A percentile compares a stretch with the other conserved stretches of the same genome.
Evolutionary conservation across 1,140 invertebrate genomes (phyloP).

Genomic region (Philopotamus ludificatus): DNA sequence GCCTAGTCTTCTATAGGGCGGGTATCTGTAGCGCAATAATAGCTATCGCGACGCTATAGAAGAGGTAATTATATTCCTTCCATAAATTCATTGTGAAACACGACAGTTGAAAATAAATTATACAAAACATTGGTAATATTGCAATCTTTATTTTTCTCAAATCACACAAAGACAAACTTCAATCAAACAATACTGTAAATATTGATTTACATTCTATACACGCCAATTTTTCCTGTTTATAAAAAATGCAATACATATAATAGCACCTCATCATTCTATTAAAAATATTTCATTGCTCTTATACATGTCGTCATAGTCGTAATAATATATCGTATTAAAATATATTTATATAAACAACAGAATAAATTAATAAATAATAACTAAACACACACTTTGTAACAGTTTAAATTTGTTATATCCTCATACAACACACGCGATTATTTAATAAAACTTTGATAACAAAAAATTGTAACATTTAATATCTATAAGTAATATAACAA

Average conservation of each 20-base stretch:
- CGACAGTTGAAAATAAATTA: background rate
- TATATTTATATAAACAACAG: background rate
- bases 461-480: too few species aligned
- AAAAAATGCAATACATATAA: conserved; percentile 18
- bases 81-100: too few species aligned
- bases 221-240: background rate
- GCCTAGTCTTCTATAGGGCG: too few species aligned
- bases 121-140: background rate
- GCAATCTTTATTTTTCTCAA: conserved; percentile 24
- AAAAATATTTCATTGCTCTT: conserved; percentile 20
- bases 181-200: conserved; percentile 14
- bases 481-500: too few species aligned
- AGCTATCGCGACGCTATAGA: too few species aligned
- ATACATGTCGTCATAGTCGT: background rate
- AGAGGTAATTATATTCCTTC: too few species aligned
- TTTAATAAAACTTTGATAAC: too few species aligned
- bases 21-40: too few species aligned
- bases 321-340: background rate
- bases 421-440: too few species aligned
- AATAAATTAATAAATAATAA: background rate
- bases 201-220: conserved; percentile 11
- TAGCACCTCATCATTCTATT: conserved; percentile 25
- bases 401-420: too few species aligned
- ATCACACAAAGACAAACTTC: conserved; percentile 24
- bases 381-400: background rate